Evolutionary conservation across 2,113 vertebrate species (phyloP).

Genomic region (Corythaixoides concolor): DNA sequence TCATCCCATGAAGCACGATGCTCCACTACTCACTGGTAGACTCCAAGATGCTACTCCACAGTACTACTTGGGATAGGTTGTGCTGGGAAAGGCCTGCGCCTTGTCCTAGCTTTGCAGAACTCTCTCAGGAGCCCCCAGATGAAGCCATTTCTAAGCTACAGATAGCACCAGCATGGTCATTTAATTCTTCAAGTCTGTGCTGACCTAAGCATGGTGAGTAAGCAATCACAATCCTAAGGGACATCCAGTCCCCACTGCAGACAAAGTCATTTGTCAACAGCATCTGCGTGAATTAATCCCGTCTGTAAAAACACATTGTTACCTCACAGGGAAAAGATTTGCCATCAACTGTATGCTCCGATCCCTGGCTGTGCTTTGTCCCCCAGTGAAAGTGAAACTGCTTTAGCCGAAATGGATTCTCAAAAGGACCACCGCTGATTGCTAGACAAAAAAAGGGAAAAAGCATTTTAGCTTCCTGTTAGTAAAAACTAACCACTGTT

Average conservation of each 20-base stretch:
- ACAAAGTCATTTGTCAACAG: not conserved
- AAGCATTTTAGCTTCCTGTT: not conserved
- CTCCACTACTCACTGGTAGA: not conserved
- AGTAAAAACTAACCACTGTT: not conserved
- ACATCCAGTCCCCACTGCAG: not conserved
- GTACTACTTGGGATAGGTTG: not conserved
- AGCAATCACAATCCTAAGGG: not conserved
- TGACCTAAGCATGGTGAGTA: not conserved
- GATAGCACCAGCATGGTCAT: not conserved
- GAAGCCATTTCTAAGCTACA: not conserved
- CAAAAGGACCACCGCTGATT: conserved; percentile 88
- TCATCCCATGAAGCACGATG: not conserved
- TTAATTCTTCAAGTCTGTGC: not conserved
- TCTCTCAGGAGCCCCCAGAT: not conserved
- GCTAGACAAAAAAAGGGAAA: conserved; percentile 68
- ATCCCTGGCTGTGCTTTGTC: conserved; percentile 83
- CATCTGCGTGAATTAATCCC: not conserved
- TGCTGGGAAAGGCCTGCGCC: not conserved
- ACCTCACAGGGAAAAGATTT: conserved; percentile 90
- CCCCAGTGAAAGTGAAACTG: conserved; percentile 99
- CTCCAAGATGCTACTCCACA: not conserved
- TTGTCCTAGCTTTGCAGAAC: not conserved
- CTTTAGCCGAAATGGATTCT: conserved; percentile 88
- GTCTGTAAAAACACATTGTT: not conserved
- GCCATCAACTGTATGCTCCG: conserved; percentile 90